phyloP scores from a whole-genome alignment of 2,797 vertebrate genomes.

The Enteromius treurensis region DNA sequence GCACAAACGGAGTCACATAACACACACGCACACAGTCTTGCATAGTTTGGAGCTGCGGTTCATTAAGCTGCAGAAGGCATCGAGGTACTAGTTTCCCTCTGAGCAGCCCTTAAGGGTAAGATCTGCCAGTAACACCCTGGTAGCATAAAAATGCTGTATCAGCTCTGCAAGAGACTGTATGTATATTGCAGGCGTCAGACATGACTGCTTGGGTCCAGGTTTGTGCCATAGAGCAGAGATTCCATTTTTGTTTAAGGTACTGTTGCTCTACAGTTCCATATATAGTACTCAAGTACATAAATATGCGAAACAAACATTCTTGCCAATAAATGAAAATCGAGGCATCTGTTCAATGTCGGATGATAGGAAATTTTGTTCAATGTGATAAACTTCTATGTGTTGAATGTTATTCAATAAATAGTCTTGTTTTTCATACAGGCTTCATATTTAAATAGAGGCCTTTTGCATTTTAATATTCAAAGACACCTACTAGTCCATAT shows the following conservation, averaged over 20 bases:
- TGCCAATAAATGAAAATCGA: not conserved
- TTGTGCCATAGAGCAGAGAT: not conserved
- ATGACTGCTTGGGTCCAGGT: slow-evolving; percentile 1
- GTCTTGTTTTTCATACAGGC: not conserved
- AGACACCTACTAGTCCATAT: not conserved
- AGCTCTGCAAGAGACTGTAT: slow-evolving; percentile 1
- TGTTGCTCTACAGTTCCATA: not conserved
- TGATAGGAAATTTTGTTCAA: not conserved
- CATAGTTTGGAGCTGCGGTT: not conserved
- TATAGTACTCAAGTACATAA: not conserved
- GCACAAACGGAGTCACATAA: slow-evolving; percentile 38
- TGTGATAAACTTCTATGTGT: not conserved
- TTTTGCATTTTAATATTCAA: not conserved
- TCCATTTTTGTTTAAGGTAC: not conserved
- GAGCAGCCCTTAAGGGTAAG: slow-evolving; percentile 27
- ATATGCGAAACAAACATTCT: not conserved
- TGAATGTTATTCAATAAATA: not conserved
- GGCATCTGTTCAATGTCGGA: not conserved
- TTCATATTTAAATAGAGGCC: not conserved
- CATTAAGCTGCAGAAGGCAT: slow-evolving; percentile 8
- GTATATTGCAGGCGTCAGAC: not conserved
- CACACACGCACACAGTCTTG: slow-evolving; percentile 14
- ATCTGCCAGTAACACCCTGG: slow-evolving; percentile 2
- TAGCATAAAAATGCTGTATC: slow-evolving; percentile 36
- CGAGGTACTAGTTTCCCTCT: not conserved